Conservation (phyloP, 1,140 invertebrate species). For the Calliphora vicina region DNA sequence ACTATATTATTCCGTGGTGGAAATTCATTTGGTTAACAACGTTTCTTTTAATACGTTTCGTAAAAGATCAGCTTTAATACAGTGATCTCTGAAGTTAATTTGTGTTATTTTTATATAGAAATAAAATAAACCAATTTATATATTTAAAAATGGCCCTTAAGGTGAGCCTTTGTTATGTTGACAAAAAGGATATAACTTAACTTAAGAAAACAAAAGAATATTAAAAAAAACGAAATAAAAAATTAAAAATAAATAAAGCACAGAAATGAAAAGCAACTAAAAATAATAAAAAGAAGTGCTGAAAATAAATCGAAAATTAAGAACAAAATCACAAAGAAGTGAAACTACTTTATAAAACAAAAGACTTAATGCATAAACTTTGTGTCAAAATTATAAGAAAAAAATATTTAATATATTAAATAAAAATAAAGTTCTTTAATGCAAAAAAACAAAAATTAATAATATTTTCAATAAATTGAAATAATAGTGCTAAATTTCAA, state of each 20-base stretch:
- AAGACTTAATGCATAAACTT: background rate
- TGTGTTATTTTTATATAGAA: constrained; percentile 22
- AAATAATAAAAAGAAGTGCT: background rate
- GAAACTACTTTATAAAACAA: background rate
- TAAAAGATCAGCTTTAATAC: constrained; percentile 18
- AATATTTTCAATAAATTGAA: background rate
- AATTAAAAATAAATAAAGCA: background rate
- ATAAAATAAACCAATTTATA: constrained; percentile 39
- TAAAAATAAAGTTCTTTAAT: background rate
- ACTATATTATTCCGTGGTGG: constrained; percentile 61
- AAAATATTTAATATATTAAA: background rate
- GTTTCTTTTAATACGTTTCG: constrained; percentile 41
- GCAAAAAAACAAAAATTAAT: background rate
- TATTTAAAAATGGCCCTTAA: constrained; percentile 58
- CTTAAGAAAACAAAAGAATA: background rate
- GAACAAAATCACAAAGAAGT: background rate
- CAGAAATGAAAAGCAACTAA: background rate
- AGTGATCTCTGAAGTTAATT: constrained; percentile 12
- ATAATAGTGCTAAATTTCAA: background rate
- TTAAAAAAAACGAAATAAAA: background rate
- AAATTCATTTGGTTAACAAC: constrained; percentile 53
- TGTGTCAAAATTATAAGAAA: background rate
- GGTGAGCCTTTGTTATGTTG: constrained; percentile 56
- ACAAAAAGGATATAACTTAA: constrained; percentile 1
- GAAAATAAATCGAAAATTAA: background rate